Conservation (phyloP, 2,888 invertebrate genomes). For the Yponomeuta evonymella region DNA sequence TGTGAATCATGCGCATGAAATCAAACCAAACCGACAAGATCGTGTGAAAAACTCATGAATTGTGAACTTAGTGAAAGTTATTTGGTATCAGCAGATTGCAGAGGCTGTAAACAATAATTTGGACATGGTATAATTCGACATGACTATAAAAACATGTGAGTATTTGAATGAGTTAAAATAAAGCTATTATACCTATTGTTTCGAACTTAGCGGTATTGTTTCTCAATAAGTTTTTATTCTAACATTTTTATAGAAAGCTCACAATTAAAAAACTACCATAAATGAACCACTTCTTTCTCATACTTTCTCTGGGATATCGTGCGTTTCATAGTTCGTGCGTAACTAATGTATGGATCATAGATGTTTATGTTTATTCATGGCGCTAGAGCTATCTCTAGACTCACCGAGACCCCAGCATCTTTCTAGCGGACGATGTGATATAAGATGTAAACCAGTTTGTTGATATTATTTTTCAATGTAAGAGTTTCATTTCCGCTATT, state of each 20-base stretch:
- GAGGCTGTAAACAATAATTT: not conserved
- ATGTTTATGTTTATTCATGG: conserved; percentile 13
- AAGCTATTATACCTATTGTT: not conserved
- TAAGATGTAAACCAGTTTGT: not conserved
- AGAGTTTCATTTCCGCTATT: not conserved
- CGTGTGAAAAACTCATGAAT: conserved; percentile 14
- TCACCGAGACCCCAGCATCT: not conserved
- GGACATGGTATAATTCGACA: not conserved
- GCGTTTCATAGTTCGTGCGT: conserved; percentile 7
- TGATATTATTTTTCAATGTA: not conserved
- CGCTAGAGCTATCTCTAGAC: not conserved
- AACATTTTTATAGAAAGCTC: not conserved
- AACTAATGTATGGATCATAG: conserved; percentile 3
- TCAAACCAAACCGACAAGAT: conserved; percentile 21
- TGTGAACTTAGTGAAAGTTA: conserved; percentile 15
- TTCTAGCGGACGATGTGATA: not conserved
- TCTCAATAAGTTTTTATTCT: not conserved
- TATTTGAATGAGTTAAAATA: not conserved
- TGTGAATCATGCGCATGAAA: conserved; percentile 19
- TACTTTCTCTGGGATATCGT: conserved; percentile 12
- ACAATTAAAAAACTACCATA: not conserved
- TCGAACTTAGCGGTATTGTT: not conserved
- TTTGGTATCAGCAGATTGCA: not conserved
- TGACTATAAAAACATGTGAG: conserved; percentile 5
- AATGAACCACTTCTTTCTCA: conserved; percentile 5